Base-by-base conservation (phyloP, 2,888 invertebrate genomes). In the Xestia xanthographa region DNA sequence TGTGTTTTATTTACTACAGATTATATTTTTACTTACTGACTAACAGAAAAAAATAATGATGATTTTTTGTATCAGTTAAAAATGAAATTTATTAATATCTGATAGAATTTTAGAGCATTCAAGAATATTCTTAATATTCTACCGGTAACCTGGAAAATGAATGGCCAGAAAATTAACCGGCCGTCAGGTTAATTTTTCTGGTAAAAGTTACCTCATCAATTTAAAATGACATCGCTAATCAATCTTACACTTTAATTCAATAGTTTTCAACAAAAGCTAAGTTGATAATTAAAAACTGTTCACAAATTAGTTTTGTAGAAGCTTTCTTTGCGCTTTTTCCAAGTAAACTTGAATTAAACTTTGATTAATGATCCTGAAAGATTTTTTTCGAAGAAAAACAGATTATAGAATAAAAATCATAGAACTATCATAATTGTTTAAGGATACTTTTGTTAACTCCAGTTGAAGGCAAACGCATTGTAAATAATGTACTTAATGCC, bases 371-470 rank as follows among this genome's bases (percentile, higher is more conserved):
- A 50, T 38, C 22, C 3, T 3, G 11, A 56, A 65, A 29, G 14
- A 12, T 0, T 43, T 43, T 66, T 76, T 63, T 53, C 5, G 20
- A 48, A n/a, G 11, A 56, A 48, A 68, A 70, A 14, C 14, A 43
- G 9, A 34, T 12, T 50, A 11, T 29, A 41, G 29, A n/a, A 26
- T 17, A 72, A 41, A 50, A 60, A 48, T 53, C 1, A 62, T 34
- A 26, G 20, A 29, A n/a, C 29, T 69, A 83, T 50, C 34, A 8
- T 50, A 6, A 60, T n/a, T 72, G 12, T 80, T 62, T 63, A 48
- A 66, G 17, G 20, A 1, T 12, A 70, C 17, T 84, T 72, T 76
- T 72, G 72, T 80, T 84, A 76, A 80, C 77, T 63, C 38, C 38
- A 58, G 45, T 62, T 29, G 45, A 70, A 66, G 76, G 41, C 41